phyloP scores from a whole-genome alignment of 1,140 invertebrate species.

The Phenacoccus solenopsis region DNA sequence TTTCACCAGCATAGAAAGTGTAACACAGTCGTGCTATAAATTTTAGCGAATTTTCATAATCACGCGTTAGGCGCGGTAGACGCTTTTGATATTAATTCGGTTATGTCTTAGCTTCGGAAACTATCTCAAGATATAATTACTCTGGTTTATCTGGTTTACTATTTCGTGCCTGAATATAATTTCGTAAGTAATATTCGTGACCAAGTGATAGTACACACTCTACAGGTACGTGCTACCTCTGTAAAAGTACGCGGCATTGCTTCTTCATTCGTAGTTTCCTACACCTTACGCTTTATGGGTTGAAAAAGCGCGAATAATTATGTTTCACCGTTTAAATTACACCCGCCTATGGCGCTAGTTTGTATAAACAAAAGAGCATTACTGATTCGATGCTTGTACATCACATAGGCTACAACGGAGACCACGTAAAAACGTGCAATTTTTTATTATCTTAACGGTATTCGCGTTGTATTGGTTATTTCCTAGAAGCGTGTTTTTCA shows the following conservation, averaged over 20 bases:
- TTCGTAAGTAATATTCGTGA: neutral
- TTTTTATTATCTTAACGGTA: neutral
- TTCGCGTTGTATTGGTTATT: neutral
- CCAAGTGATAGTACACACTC: neutral
- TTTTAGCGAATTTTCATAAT: slow-evolving; percentile 3
- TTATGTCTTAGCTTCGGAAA: neutral
- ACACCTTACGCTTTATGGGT: neutral
- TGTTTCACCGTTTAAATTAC: neutral
- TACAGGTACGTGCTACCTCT: neutral
- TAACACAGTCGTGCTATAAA: neutral
- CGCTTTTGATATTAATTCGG: neutral
- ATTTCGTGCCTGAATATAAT: neutral
- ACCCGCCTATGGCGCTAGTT: neutral
- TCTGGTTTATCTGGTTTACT: slow-evolving; percentile 1
- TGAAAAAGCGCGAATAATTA: neutral
- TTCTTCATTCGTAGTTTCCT: neutral
- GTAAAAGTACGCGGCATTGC: neutral
- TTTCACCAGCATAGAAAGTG: neutral
- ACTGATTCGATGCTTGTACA: neutral
- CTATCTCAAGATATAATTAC: slow-evolving; percentile 2
- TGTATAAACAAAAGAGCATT: neutral
- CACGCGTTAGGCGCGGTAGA: neutral
- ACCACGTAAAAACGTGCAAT: neutral
- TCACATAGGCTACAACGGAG: neutral
- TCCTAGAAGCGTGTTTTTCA: neutral